phyloP scores from a whole-genome alignment of 2,113 vertebrate species.

The Oncorhynchus kisutch region DNA sequence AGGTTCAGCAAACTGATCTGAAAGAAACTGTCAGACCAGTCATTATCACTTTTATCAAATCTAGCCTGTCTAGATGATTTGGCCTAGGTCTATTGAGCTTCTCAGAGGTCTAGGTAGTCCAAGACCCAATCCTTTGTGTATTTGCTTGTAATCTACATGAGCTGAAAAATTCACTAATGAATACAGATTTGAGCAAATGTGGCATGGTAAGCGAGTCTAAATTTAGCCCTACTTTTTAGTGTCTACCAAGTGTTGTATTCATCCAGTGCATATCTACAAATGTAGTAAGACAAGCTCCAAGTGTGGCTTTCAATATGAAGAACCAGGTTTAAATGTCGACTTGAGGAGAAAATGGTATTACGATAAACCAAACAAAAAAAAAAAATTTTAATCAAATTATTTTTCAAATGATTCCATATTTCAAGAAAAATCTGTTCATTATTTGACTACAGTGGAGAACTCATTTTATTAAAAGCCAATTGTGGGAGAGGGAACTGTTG shows the following conservation, averaged over 20 bases:
- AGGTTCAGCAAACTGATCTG: too few relatives aligned
- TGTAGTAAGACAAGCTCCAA: neutral
- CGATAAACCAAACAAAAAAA: constrained; percentile 4
- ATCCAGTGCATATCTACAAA: neutral
- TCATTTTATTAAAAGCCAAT: constrained; percentile 30
- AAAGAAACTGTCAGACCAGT: too few relatives aligned
- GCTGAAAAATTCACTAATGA: too few relatives aligned
- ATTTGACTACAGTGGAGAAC: constrained; percentile 70
- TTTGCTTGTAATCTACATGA: too few relatives aligned
- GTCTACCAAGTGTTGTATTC: too few relatives aligned
- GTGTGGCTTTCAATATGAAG: neutral
- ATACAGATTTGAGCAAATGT: too few relatives aligned
- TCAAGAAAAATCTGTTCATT: constrained; percentile 66
- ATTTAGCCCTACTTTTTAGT: too few relatives aligned
- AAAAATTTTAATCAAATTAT: constrained; percentile 33
- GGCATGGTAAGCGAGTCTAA: too few relatives aligned
- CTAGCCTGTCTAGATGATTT: neutral
- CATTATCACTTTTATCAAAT: neutral
- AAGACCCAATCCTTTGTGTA: too few relatives aligned
- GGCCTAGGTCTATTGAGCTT: neutral
- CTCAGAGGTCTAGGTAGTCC: too few relatives aligned
- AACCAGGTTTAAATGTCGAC: neutral
- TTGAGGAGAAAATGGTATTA: neutral
- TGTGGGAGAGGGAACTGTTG: constrained; percentile 61
- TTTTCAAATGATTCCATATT: constrained; percentile 68